Percentiles rank a stretch among this genome's conserved stretches.
These are phyloP conservation scores for Guaruba guarouba DNA, from an alignment of 2,113 vertebrate genomes.

Conservation along the genomic window DNA sequence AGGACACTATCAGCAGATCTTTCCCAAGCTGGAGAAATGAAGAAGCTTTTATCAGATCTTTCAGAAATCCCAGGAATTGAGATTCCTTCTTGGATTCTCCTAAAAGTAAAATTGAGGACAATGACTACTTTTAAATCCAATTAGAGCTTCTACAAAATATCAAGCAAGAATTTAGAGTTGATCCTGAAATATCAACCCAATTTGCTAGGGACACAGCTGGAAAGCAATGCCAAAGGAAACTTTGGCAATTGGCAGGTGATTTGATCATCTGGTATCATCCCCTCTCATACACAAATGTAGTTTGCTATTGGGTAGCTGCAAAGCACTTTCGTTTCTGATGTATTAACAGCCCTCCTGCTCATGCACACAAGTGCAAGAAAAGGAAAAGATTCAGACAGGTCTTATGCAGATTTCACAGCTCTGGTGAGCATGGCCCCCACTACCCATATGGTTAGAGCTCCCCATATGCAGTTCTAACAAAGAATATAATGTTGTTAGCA, in stretches of 20 bases:
- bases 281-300: background rate
- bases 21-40: background rate
- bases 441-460: background rate
- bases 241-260: background rate
- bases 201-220: background rate
- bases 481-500: background rate
- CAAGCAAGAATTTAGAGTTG: background rate
- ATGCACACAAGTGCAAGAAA: rapidly evolving
- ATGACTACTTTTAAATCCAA: background rate
- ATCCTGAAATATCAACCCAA: background rate
- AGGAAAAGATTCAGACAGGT: background rate
- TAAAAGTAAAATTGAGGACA: background rate
- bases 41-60: background rate
- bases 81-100: background rate
- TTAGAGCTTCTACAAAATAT: background rate
- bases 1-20: background rate
- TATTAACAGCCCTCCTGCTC: background rate
- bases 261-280: background rate
- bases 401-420: background rate
- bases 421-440: background rate
- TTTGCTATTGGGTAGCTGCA: background rate
- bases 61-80: background rate
- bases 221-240: background rate
- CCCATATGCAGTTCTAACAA: background rate
- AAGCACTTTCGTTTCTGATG: background rate